Conservation (phyloP, 1,140 invertebrate genomes). For the Aricia agestis region DNA sequence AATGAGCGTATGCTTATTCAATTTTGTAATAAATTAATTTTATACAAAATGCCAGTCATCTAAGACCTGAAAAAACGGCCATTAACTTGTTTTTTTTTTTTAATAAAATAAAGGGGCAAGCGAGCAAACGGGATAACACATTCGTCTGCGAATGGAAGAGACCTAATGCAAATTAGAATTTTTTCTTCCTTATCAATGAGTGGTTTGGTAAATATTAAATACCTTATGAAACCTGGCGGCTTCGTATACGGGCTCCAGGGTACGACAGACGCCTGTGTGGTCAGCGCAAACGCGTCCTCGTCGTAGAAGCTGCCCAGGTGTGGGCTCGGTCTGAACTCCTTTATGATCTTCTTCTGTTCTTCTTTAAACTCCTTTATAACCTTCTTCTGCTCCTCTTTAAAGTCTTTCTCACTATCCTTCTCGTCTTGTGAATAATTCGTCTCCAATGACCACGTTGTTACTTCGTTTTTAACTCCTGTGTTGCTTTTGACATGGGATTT, state of each 20-base stretch:
- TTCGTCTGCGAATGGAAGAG: too few relatives aligned
- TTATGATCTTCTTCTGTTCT: conserved; percentile 29
- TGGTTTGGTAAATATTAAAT: not conserved
- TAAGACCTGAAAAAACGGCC: too few relatives aligned
- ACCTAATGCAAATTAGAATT: too few relatives aligned
- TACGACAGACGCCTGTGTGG: conserved; percentile 23
- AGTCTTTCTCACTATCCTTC: conserved; percentile 18
- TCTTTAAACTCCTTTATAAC: conserved; percentile 35
- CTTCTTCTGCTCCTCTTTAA: conserved; percentile 26
- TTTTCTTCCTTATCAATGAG: too few relatives aligned
- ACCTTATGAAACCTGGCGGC: conserved; percentile 41
- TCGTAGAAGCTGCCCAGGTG: conserved; percentile 51
- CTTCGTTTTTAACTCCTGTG: conserved; percentile 6
- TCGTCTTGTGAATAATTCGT: not conserved
- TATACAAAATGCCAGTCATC: too few relatives aligned
- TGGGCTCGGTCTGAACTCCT: conserved; percentile 58
- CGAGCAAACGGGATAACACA: too few relatives aligned
- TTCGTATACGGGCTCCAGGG: conserved; percentile 29
- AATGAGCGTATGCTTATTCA: too few relatives aligned
- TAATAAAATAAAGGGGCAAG: too few relatives aligned
- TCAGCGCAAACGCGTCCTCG: conserved; percentile 38
- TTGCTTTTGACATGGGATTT: not conserved
- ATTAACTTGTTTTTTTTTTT: too few relatives aligned
- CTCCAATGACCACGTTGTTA: conserved; percentile 9
- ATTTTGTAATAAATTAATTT: too few relatives aligned